Conservation (phyloP, 2,888 invertebrate genomes). For the Koerneria pararmatus region DNA sequence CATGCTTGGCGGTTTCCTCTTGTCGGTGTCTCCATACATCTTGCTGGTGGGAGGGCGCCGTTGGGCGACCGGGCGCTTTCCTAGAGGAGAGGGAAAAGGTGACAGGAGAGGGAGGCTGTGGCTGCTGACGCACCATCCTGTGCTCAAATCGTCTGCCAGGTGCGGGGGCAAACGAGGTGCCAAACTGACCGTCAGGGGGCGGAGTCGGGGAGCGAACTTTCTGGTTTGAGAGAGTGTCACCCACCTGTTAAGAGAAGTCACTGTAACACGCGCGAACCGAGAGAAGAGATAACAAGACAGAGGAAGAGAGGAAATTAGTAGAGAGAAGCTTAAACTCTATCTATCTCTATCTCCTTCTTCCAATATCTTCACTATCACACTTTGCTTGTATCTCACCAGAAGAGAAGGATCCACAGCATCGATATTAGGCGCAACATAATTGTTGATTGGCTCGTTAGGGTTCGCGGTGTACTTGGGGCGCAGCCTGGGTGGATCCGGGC, state of each 20-base stretch:
- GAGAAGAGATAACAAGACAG: neutral
- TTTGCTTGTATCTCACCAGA: constrained; percentile 22
- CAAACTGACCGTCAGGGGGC: constrained; percentile 30
- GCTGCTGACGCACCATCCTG: constrained; percentile 17
- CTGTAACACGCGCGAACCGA: constrained; percentile 8
- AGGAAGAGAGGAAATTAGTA: no score
- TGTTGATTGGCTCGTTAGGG: constrained; percentile 47
- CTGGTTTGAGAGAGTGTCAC: constrained; percentile 54
- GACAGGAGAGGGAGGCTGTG: constrained; percentile 20
- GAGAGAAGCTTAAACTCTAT: no score
- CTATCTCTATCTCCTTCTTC: neutral
- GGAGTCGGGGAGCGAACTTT: constrained; percentile 27
- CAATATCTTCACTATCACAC: neutral
- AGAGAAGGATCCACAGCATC: constrained; percentile 34
- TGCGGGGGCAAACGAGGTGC: constrained; percentile 44
- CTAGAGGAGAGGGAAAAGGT: neutral
- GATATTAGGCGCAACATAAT: constrained; percentile 42
- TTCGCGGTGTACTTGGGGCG: constrained; percentile 50
- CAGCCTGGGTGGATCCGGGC: constrained; percentile 49
- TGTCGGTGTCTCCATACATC: constrained; percentile 35
- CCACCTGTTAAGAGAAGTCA: constrained; percentile 29
- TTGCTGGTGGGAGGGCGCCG: constrained; percentile 38
- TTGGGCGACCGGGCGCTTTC: constrained; percentile 18
- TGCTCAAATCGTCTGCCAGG: constrained; percentile 3
- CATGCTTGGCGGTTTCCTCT: constrained; percentile 35